Evolutionary conservation across 2,797 vertebrate species (phyloP).

Genomic region (Liparis tanakae): DNA sequence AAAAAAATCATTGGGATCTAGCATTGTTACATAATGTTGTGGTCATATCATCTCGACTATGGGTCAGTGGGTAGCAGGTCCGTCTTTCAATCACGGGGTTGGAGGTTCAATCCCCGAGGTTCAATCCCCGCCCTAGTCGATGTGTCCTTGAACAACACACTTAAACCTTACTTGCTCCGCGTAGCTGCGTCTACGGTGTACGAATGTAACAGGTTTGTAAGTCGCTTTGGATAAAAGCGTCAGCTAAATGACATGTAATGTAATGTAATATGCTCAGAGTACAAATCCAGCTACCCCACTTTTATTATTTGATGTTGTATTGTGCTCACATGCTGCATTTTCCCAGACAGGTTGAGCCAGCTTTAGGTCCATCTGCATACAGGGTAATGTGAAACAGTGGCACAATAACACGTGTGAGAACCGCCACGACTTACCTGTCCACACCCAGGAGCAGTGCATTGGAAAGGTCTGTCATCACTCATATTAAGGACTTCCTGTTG

Average conservation of each 20-base stretch:
- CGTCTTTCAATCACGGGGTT: no score
- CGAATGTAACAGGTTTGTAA: no score
- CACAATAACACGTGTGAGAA: not conserved
- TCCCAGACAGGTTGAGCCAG: not conserved
- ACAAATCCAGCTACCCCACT: not conserved
- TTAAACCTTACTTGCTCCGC: no score
- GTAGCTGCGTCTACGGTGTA: no score
- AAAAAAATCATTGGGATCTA: not conserved
- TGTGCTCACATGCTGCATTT: not conserved
- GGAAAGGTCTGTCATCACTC: slow-evolving; percentile 99
- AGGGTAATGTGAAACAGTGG: not conserved
- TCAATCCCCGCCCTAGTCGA: no score
- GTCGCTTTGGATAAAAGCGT: no score
- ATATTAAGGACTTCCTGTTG: slow-evolving; percentile 96
- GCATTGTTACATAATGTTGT: not conserved
- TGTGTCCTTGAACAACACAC: no score
- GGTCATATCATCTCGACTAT: not conserved
- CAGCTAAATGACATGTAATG: no score
- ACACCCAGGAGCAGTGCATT: slow-evolving; percentile 99
- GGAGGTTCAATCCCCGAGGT: no score
- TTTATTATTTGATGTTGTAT: not conserved
- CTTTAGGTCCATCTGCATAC: no score
- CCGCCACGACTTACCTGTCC: slow-evolving; percentile 89
- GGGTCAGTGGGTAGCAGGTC: no score
- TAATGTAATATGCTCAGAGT: not conserved